Base-by-base conservation (phyloP, 2,113 vertebrate species). In the Saguinus imperator region DNA sequence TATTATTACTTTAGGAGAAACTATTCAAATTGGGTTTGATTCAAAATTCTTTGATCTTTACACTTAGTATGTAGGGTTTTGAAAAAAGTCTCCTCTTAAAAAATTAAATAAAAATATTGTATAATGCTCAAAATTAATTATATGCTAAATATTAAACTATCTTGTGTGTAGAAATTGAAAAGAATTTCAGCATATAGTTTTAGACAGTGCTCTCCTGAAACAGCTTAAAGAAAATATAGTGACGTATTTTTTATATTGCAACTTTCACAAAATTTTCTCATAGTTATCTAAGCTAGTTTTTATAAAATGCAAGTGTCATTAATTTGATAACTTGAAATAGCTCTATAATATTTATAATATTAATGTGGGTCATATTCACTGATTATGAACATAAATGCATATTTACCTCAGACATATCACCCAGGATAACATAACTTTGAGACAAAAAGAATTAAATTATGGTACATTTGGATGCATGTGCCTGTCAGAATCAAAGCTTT, bases 371-470 rank as follows among this genome's bases (percentile, higher is more conserved):
- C 21, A 93, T 75, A 80, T 66, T 10, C 16, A 72, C 55, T 80
- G n/a, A 75, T 43, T 76, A 57, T 68, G 3, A 9, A 94, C 32
- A 70, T 87, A 43, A 43, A 43, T n/a, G 20, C 14, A 84, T 81
- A 57, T 93, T 91, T 93, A 64, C 43, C 37, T 94, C 21, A 89
- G 40, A 37, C 12, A 25, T 84, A 50, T 76, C 58, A 94, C 27
- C 32, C 21, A 89, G 3, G 4, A 83, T 76, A 55, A 79, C n/a
- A 79, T 9, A 82, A 66, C 52, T 97, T 55, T 85, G 92, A 96
- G 32, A 35, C 17, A 64, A 83, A 91, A 88, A 40, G 23, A 94
- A 89, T 86, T 89, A 89, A 89, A 97, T 90, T 27, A 84, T 83
- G 35, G 82, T 48, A 93, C 27, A 75, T 91, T 91, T 89, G 17